Base-by-base conservation (phyloP, 2,888 invertebrate genomes). In the Luperina nickerlii region DNA sequence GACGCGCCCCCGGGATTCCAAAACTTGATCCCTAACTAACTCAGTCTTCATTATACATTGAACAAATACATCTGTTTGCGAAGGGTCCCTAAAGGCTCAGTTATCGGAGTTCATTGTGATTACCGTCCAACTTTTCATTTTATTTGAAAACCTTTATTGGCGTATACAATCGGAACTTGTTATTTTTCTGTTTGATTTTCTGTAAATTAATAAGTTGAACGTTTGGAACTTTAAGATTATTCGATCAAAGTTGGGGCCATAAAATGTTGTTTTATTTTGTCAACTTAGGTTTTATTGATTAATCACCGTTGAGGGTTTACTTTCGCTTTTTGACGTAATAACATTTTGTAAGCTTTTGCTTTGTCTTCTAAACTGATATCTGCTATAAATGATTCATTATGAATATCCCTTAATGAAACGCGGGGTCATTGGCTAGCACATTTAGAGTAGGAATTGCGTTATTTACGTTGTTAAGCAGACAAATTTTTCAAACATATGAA, bases 41-140 rank as follows among this genome's bases (percentile, higher is more conserved):
- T 90, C 89, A 65, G 86, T 89, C 88, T 92, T 90, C 89, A 90
- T 90, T 91, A 91, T 90, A 87, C 88, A 86, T 87, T 89, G 87
- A 87, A 86, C 90, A 91, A 91, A 91, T 88, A 91, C 89, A 85
- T 82, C 86, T 90, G 89, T 91, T 91, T 90, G 91, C 81, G 74
- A 79, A 85, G 83, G 86, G 84, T 83, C 89, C 82, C 80, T 67
- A 27, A 83, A 85, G 88, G 74, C 81, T 82, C 87, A 70, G 90
- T 83, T 90, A 89, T 88, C 78, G 86, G 84, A 82, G 86, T 81
- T 85, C 87, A 85, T 88, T 90, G 86, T 88, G 87, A 90, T 90
- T 88, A 90, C 79, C 85, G 71, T 84, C 66, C 62, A 81, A 89
- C 81, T 89, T 89, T 84, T 81, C 79, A 80, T 88, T 84, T 88